Evolutionary conservation across 2,888 invertebrate genomes (phyloP).

Genomic region (Ganaspis brasiliensis): DNA sequence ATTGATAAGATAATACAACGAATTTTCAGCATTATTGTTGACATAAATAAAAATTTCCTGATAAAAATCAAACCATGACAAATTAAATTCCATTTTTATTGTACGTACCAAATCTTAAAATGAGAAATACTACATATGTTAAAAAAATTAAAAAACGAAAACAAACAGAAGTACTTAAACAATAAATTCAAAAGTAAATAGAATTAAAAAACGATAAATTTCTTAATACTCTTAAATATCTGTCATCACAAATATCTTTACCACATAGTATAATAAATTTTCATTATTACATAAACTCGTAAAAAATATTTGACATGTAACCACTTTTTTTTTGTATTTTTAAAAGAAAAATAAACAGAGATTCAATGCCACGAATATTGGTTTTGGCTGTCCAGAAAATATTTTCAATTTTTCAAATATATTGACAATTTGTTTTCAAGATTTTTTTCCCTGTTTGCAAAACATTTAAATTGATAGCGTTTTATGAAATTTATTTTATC

Average conservation of each 20-base stretch:
- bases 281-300: not conserved
- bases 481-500: too few species aligned
- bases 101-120: too few species aligned
- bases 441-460: too few species aligned
- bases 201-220: too few species aligned
- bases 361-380: not conserved
- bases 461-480: not conserved
- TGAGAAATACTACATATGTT: too few species aligned
- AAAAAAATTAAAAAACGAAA: too few species aligned
- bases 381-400: not conserved
- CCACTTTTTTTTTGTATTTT: not conserved
- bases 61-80: not conserved
- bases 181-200: too few species aligned
- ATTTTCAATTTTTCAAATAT: not conserved
- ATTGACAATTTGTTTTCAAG: not conserved
- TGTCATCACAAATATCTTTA: too few species aligned
- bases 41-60: not conserved
- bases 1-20: constrained; percentile 27
- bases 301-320: not conserved
- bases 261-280: too few species aligned
- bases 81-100: not conserved
- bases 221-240: too few species aligned
- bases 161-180: too few species aligned
- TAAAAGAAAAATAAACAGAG: constrained; percentile 11
- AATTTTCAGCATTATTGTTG: constrained; percentile 15